Conservation (phyloP, 2,113 vertebrate species). For the Clarias batrachus region DNA sequence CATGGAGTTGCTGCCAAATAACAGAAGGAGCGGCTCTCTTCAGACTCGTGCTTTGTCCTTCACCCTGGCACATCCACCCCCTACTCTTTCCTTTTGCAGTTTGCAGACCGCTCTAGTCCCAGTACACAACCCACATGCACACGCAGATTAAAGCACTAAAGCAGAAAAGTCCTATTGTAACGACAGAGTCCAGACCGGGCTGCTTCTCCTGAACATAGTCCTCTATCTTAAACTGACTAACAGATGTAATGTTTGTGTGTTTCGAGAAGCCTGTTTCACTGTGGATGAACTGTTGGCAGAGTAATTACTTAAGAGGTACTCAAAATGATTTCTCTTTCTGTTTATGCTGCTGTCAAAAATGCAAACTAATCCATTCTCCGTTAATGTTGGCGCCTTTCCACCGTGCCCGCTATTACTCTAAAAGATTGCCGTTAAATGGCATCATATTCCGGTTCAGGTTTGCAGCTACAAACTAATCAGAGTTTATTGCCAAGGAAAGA, state of each 20-base stretch:
- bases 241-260: not conserved
- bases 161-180: not conserved
- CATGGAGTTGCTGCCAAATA: slow-evolving; percentile 31
- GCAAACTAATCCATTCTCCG: slow-evolving; percentile 54
- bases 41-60: slow-evolving; percentile 13
- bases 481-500: not conserved
- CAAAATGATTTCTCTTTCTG: slow-evolving; percentile 41
- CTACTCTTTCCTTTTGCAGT: not conserved
- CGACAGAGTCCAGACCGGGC: too few relatives aligned
- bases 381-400: slow-evolving; percentile 46
- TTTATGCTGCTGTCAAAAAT: slow-evolving; percentile 62
- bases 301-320: slow-evolving; percentile 38
- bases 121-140: not conserved
- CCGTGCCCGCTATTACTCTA: not conserved
- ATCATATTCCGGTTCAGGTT: slow-evolving; percentile 7
- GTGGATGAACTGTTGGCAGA: not conserved
- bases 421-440: slow-evolving; percentile 18
- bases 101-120: not conserved
- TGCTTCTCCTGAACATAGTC: not conserved
- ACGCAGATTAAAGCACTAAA: slow-evolving; percentile 8
- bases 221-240: not conserved
- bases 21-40: slow-evolving; percentile 26
- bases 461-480: slow-evolving; percentile 17
- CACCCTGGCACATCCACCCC: not conserved
- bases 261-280: not conserved